These are phyloP conservation scores for Syngnathus scovelli DNA, from an alignment of 2,113 vertebrate genomes.

Conservation along the genomic window DNA sequence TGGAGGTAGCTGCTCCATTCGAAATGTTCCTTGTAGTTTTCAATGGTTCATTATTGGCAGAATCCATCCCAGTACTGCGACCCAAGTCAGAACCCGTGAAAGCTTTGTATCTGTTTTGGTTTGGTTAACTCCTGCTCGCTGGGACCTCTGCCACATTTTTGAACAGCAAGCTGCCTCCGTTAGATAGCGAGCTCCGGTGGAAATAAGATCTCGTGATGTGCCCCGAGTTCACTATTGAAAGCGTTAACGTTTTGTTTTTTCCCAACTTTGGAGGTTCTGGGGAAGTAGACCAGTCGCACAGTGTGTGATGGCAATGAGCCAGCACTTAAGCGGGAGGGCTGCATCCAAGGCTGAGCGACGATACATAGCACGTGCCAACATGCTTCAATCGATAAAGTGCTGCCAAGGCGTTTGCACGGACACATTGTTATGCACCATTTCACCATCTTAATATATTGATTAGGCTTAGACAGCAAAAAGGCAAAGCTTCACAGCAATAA, in stretches of 20 bases:
- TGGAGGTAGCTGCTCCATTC: no score
- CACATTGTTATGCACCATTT: not conserved
- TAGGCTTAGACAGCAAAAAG: not conserved
- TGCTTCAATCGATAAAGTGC: slow-evolving; percentile 27
- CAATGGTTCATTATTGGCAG: no score
- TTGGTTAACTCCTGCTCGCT: not conserved
- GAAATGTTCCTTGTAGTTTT: no score
- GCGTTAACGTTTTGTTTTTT: not conserved
- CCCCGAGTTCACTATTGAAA: no score
- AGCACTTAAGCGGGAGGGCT: slow-evolving; percentile 56
- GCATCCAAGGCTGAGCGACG: slow-evolving; percentile 45
- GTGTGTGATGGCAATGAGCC: slow-evolving; percentile 59
- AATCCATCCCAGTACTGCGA: no score
- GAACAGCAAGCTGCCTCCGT: not conserved
- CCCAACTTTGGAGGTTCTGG: slow-evolving; percentile 9
- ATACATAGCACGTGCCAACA: slow-evolving; percentile 55
- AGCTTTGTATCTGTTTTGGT: not conserved
- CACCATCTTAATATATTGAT: not conserved
- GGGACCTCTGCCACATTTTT: not conserved
- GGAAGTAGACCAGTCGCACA: slow-evolving; percentile 40
- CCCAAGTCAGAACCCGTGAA: not conserved
- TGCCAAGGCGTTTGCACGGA: not conserved
- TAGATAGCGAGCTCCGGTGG: not conserved
- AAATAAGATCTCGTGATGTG: no score
- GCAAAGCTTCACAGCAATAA: no score